These are phyloP conservation scores for Chaetura pelagica DNA, from an alignment of 2,113 vertebrate species.

Conservation along the genomic window DNA sequence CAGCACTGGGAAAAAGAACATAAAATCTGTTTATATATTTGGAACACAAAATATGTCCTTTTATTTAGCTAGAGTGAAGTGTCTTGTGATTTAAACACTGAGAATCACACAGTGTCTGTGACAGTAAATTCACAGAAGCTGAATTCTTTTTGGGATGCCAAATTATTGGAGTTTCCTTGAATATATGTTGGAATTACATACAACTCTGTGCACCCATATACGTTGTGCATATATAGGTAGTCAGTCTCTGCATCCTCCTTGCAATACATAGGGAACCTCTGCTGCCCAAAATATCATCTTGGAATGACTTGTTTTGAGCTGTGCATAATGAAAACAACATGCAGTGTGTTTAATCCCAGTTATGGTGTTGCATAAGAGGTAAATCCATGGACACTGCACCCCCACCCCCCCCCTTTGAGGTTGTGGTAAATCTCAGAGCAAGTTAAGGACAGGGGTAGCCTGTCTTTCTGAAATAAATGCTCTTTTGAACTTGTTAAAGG, in stretches of 20 bases:
- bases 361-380: not conserved
- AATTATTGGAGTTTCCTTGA: not conserved
- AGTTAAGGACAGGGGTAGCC: not conserved
- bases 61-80: not conserved
- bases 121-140: not conserved
- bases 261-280: not conserved
- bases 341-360: not conserved
- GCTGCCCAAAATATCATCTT: not conserved
- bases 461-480: not conserved
- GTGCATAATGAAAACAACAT: not conserved
- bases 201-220: fast-evolving
- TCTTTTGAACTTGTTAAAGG: not conserved
- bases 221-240: not conserved
- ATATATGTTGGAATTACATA: fast-evolving
- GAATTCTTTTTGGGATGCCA: not conserved
- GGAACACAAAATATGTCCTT: not conserved
- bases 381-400: not conserved
- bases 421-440: not conserved
- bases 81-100: not conserved
- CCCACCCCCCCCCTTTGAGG: not conserved
- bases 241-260: not conserved
- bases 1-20: not conserved
- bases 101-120: not conserved
- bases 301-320: not conserved
- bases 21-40: not conserved